Conservation (phyloP, 1,140 invertebrate genomes). For the Thaumatotibia leucotreta region DNA sequence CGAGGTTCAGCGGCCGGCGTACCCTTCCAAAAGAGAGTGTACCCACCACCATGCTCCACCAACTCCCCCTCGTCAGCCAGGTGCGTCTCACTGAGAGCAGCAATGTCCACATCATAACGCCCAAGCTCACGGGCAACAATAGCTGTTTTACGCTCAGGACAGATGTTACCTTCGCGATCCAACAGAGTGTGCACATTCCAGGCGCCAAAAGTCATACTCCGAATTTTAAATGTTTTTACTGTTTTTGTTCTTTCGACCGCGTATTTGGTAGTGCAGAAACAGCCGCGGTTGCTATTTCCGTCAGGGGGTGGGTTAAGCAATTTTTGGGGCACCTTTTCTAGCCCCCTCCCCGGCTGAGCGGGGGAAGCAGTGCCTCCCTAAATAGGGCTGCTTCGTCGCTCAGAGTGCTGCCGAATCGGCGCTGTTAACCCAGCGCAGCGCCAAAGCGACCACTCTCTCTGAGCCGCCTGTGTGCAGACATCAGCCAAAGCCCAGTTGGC, state of each 20-base stretch:
- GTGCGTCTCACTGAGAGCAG: no score
- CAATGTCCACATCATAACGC: no score
- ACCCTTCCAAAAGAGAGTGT: constrained; percentile 29
- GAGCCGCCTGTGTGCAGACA: no score
- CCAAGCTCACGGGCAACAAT: constrained; percentile 27
- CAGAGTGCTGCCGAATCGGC: constrained; percentile 26
- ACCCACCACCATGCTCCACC: constrained; percentile 15
- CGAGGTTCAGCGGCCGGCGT: not conserved
- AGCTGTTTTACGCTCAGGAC: constrained; percentile 26
- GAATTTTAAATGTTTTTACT: not conserved
- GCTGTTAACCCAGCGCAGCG: constrained; percentile 15
- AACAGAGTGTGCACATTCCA: constrained; percentile 31
- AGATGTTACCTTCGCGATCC: no score
- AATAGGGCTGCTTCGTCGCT: no score
- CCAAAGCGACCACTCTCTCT: no score
- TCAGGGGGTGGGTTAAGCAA: constrained; percentile 19
- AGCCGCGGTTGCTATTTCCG: no score
- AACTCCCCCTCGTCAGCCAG: not conserved
- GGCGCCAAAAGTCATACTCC: constrained; percentile 22
- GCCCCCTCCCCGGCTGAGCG: no score
- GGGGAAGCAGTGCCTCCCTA: no score
- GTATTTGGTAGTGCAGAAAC: constrained; percentile 17
- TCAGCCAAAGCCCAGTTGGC: no score
- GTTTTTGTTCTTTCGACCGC: constrained; percentile 19
- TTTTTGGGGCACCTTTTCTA: constrained; percentile 32